phyloP scores from a whole-genome alignment of 2,113 vertebrate species.

The Calyptomena viridis region DNA sequence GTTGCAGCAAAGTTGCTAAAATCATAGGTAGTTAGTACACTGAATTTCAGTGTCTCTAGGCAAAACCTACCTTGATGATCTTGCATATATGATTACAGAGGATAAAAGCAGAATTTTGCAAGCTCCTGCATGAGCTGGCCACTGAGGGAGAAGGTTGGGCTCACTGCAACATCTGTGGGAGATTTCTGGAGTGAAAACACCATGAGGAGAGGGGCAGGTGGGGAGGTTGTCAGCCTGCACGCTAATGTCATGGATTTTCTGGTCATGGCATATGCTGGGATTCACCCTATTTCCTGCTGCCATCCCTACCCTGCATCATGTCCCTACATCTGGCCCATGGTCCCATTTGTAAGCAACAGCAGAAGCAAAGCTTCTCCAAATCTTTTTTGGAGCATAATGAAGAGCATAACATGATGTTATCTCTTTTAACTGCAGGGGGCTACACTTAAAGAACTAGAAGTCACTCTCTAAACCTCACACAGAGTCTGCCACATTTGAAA shows the following conservation, averaged over 20 bases:
- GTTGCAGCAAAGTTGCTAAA: neutral
- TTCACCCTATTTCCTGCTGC: neutral
- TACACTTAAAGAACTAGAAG: neutral
- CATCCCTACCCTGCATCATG: fast-evolving
- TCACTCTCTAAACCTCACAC: neutral
- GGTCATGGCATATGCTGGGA: neutral
- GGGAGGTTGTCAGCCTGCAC: neutral
- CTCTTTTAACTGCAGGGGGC: neutral
- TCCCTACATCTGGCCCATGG: neutral
- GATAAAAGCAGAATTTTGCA: neutral
- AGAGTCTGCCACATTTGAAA: neutral
- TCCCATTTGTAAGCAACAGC: neutral
- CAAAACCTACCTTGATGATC: neutral
- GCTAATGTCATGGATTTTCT: neutral
- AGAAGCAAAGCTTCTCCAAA: neutral
- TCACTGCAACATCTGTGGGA: neutral
- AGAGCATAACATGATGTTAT: neutral
- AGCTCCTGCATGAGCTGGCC: neutral
- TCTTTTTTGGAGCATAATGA: neutral
- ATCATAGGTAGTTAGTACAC: neutral
- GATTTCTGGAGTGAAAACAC: neutral
- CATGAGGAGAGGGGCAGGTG: neutral
- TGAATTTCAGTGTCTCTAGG: neutral
- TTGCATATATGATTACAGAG: neutral
- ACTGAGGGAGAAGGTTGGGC: neutral